These are phyloP conservation scores for Scylla paramamosain DNA, from an alignment of 1,140 invertebrate species.

Conservation along the genomic window DNA sequence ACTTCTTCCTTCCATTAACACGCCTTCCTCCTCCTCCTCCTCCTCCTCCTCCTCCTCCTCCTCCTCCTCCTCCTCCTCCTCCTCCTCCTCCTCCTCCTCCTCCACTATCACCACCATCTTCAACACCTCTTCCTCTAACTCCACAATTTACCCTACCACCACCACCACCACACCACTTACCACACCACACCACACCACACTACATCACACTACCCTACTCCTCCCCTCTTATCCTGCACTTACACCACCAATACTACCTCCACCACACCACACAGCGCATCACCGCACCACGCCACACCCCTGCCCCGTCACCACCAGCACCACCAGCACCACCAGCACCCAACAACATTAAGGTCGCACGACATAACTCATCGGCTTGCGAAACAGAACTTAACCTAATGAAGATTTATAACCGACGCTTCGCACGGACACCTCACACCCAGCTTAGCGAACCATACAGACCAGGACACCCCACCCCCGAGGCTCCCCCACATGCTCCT, in stretches of 20 bases:
- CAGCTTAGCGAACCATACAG: conserved; percentile 6
- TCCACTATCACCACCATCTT: background rate
- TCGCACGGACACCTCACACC: conserved; percentile 4
- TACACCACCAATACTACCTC: background rate
- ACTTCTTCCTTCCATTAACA: too few relatives aligned
- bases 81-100: background rate
- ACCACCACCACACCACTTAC: too few relatives aligned
- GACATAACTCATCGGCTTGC: conserved; percentile 63
- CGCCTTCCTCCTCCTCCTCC: too few relatives aligned
- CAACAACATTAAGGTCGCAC: conserved; percentile 40
- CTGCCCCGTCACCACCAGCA: background rate
- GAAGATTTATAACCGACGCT: conserved; percentile 64
- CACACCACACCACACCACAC: too few relatives aligned
- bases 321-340: background rate
- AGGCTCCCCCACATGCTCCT: background rate
- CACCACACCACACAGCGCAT: background rate
- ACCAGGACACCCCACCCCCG: background rate
- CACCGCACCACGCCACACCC: background rate
- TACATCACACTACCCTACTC: background rate
- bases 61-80: too few relatives aligned
- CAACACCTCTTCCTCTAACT: background rate
- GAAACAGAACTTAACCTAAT: conserved; percentile 68
- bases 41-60: too few relatives aligned
- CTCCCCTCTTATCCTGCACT: background rate
- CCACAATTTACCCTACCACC: too few relatives aligned